A percentile compares a stretch with the other conserved stretches of the same genome.
phyloP scores from a whole-genome alignment of 2,888 invertebrate genomes.

The Nomada flava region DNA sequence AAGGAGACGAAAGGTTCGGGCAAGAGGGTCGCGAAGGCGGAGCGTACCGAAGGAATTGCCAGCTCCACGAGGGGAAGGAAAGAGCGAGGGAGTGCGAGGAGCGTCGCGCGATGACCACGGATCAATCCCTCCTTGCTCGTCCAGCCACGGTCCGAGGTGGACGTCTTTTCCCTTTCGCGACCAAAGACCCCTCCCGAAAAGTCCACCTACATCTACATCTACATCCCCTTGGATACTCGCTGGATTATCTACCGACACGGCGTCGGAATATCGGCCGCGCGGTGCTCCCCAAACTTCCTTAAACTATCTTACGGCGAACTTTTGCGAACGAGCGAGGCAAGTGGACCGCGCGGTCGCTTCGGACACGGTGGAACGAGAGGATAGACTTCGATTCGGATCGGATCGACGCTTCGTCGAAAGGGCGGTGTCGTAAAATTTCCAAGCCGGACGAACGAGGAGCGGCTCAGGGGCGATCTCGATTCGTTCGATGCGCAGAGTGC shows the following conservation, averaged over 20 bases:
- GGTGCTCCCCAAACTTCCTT: constrained; percentile 63
- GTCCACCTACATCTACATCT: constrained; percentile 37
- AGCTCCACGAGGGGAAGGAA: constrained; percentile 30
- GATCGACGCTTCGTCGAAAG: not conserved
- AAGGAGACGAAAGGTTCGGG: constrained; percentile 23
- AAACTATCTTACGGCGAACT: not conserved
- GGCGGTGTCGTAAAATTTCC: constrained; percentile 28
- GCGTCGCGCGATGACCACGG: constrained; percentile 72
- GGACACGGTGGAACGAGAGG: too few relatives aligned
- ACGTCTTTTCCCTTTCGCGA: constrained; percentile 47
- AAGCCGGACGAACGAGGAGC: constrained; percentile 5
- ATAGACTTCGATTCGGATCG: not conserved
- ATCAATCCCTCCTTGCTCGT: constrained; percentile 78
- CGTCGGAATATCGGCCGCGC: constrained; percentile 58
- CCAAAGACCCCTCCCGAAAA: constrained; percentile 59
- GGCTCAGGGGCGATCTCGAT: constrained; percentile 62
- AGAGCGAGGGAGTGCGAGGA: constrained; percentile 27
- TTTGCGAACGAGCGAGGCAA: not conserved
- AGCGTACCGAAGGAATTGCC: constrained; percentile 37
- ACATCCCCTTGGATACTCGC: constrained; percentile 10
- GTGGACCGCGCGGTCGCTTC: too few relatives aligned
- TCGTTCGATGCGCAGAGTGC: constrained; percentile 33
- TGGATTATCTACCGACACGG: constrained; percentile 76
- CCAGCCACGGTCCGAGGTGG: constrained; percentile 64
- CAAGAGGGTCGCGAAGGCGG: constrained; percentile 26